Base-by-base conservation (phyloP, 2,113 vertebrate species). In the Myotis davidii region DNA sequence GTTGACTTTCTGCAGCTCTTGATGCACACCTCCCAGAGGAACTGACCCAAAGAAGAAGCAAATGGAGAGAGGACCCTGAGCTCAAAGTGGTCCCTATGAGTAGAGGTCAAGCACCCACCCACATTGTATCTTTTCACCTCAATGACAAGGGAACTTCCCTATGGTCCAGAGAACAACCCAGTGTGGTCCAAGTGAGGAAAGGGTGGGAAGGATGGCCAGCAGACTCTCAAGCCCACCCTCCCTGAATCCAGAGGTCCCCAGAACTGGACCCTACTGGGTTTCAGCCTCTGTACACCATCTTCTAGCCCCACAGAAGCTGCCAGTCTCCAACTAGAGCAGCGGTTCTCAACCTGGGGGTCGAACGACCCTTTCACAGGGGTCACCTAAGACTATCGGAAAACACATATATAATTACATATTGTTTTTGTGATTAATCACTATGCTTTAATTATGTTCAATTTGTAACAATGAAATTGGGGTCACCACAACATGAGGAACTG, bases 1-100 rank as follows among this genome's bases (percentile, higher is more conserved):
- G 4, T 4, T 8, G 0, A 74, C 87, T 69, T 98, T 98, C 42
- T 86, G 84, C 72, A 98, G 96, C 20, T 32, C 0, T 0, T 0
- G 11, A 32, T 14, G 0, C 0, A 0, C 5, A 29, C 2, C 3
- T 29, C 1, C 20, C 9, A 1, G 2, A 20, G 65, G 12, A 37
- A 12, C 94, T 95, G 87, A 64, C 27, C 18, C 72, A 64, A 56
- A 92, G 5, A 34, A 85, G 65, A 83, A 89, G 70, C 20, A 79
- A 37, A 65, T 0, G 5, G 32, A 73, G 59, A 93, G 10, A 83
- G 17, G 14, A 9, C 2, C 6, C 9, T 93, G 37, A 94, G 77
- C 25, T 27, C 37, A 39, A 65, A 29, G 6, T 8, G 50, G 39
- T 27, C 39, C 7, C 56, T 73, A 32, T 5, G 2, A 12, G 21